Evolutionary conservation across 2,113 vertebrate species (phyloP).

Genomic region (Smithornis capensis): DNA sequence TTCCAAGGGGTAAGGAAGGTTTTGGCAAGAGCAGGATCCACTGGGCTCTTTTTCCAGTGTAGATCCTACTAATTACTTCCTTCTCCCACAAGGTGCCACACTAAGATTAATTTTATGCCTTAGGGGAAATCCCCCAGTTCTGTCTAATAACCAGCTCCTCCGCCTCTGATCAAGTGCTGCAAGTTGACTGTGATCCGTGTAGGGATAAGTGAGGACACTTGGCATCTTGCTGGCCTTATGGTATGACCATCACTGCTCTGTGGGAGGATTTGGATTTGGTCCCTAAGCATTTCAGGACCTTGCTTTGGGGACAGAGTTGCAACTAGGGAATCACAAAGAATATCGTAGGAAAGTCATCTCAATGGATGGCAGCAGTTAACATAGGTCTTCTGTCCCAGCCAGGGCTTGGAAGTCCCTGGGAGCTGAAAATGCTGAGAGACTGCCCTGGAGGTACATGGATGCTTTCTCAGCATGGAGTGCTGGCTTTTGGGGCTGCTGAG

Average conservation of each 20-base stretch:
- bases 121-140: neutral
- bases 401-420: rapidly evolving
- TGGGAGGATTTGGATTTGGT: neutral
- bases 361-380: neutral
- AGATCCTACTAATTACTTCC: neutral
- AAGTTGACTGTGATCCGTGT: neutral
- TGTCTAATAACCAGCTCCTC: neutral
- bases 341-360: neutral
- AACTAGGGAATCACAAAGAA: neutral
- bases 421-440: neutral
- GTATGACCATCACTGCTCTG: neutral
- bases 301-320: neutral
- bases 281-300: rapidly evolving
- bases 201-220: neutral
- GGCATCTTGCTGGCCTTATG: neutral
- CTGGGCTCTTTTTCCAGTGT: neutral
- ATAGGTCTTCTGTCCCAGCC: neutral
- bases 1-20: neutral
- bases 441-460: neutral
- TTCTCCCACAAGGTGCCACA: neutral
- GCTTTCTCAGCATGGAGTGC: neutral
- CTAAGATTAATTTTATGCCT: neutral
- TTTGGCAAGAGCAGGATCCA: neutral
- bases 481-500: neutral
- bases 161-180: neutral